Evolutionary conservation across 92 coral and sea anemone species (phyloP).

Genomic region (Pocillopora meandrina): DNA sequence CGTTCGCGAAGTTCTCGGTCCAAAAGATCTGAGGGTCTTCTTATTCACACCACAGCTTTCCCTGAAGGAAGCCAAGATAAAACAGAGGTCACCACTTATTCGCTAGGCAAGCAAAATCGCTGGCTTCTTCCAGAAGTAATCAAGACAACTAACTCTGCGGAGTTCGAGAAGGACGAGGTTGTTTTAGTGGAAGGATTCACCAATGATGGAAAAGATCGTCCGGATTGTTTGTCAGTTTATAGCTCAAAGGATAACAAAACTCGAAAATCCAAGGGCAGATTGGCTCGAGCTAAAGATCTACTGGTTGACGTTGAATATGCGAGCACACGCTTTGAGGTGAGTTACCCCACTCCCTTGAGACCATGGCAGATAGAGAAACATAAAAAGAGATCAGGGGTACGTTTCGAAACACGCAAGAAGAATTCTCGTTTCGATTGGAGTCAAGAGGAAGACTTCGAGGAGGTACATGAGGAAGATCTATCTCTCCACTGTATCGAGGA

Average conservation of each 20-base stretch:
- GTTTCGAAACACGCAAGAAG: constrained; percentile 18
- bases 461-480: neutral
- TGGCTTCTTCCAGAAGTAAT: constrained; percentile 88
- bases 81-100: constrained; percentile 44
- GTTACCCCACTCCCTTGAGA: constrained; percentile 55
- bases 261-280: constrained; percentile 48
- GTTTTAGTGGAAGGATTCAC: constrained; percentile 52
- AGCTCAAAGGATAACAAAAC: constrained; percentile 44
- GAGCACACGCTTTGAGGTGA: constrained; percentile 59
- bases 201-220: constrained; percentile 15
- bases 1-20: constrained; percentile 29
- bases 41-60: constrained; percentile 36
- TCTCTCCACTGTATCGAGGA: neutral
- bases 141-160: constrained; percentile 42
- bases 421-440: neutral
- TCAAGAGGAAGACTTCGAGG: constrained; percentile 5
- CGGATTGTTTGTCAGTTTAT: constrained; percentile 68
- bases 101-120: constrained; percentile 91
- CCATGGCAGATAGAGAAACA: constrained; percentile 37
- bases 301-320: constrained; percentile 11
- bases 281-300: constrained; percentile 41
- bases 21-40: constrained; percentile 51
- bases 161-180: constrained; percentile 38
- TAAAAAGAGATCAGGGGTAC: neutral
- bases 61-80: constrained; percentile 4